These are phyloP conservation scores for Scomber japonicus DNA, from an alignment of 2,113 vertebrate species.

Conservation along the genomic window DNA sequence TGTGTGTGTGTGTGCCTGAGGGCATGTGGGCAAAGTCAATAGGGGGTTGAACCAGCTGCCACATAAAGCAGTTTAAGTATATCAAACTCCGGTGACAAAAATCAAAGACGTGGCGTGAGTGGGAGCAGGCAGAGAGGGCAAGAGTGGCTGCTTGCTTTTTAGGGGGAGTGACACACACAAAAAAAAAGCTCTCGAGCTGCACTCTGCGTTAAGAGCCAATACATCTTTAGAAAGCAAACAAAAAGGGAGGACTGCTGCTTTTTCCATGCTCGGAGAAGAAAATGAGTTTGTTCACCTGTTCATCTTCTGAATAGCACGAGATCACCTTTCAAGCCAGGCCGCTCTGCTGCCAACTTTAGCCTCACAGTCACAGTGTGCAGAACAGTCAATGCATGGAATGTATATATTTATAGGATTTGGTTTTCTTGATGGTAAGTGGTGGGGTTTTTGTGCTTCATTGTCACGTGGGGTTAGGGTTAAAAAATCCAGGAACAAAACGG, in stretches of 20 bases:
- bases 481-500: no score
- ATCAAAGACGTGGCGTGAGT: slow-evolving; percentile 57
- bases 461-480: no score
- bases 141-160: slow-evolving; percentile 23
- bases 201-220: slow-evolving; percentile 32
- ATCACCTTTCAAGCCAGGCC: slow-evolving; percentile 42
- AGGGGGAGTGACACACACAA: slow-evolving; percentile 2
- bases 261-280: slow-evolving; percentile 33
- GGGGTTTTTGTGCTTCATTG: background rate
- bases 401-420: background rate
- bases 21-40: slow-evolving; percentile 60
- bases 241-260: slow-evolving; percentile 16
- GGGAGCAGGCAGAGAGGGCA: slow-evolving; percentile 12
- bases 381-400: background rate
- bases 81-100: slow-evolving; percentile 70
- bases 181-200: slow-evolving; percentile 44
- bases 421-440: background rate
- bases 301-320: slow-evolving; percentile 48
- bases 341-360: slow-evolving; percentile 1
- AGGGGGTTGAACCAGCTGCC: slow-evolving; percentile 78
- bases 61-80: slow-evolving; percentile 74
- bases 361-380: background rate
- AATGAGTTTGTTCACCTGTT: slow-evolving; percentile 69
- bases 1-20: slow-evolving; percentile 45
- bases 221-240: slow-evolving; percentile 66